A percentile compares a stretch with the other conserved stretches of the same genome.
Conservation (phyloP, 2,113 vertebrate species). For the Cynopterus brachyotis region DNA sequence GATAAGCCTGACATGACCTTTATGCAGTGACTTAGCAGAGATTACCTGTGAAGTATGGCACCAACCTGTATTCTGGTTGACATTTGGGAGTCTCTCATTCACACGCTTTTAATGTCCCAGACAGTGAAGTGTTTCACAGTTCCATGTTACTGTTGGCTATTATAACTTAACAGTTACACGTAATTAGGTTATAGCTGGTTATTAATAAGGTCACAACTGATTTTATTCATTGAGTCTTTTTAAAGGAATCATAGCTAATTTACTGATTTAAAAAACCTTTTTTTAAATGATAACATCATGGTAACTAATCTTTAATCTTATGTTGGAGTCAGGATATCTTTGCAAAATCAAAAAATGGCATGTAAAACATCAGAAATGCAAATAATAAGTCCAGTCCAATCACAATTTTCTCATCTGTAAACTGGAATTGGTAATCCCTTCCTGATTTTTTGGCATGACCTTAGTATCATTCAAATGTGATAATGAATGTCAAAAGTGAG, state of each 20-base stretch:
- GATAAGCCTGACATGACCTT: background rate
- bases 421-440: background rate
- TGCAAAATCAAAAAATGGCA: no score
- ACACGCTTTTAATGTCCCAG: background rate
- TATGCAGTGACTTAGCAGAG: background rate
- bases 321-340: no score
- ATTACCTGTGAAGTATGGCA: background rate
- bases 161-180: background rate
- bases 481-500: slow-evolving; percentile 9
- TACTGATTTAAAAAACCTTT: no score
- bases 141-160: background rate
- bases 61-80: background rate
- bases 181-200: background rate
- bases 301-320: no score
- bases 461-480: background rate
- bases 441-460: background rate
- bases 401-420: background rate
- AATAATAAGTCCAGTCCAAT: no score
- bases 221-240: background rate
- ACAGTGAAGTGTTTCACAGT: slow-evolving; percentile 26
- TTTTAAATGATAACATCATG: no score
- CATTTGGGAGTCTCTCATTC: background rate
- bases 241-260: background rate
- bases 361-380: no score
- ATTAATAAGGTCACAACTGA: background rate